Evolutionary conservation across 2,888 invertebrate genomes (phyloP).

Genomic region (Diadegma fenestrale): DNA sequence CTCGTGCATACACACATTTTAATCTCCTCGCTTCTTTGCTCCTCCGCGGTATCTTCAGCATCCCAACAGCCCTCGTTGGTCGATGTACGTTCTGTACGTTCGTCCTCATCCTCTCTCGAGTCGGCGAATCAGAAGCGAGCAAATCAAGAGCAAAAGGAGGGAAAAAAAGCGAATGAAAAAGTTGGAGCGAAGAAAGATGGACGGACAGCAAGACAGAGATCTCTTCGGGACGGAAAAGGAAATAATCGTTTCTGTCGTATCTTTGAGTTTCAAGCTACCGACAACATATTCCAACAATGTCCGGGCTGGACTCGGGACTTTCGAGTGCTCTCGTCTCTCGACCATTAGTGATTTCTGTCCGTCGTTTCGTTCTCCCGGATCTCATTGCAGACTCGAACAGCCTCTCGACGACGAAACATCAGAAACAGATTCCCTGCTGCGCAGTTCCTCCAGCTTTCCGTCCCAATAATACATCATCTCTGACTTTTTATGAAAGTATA

Average conservation of each 20-base stretch:
- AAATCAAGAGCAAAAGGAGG: constrained; percentile 20
- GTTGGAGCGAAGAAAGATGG: constrained; percentile 33
- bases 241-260: constrained; percentile 48
- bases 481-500: background rate
- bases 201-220: constrained; percentile 48
- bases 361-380: background rate
- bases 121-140: constrained; percentile 40
- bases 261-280: constrained; percentile 43
- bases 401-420: constrained; percentile 1
- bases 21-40: constrained; percentile 39
- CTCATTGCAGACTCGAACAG: background rate
- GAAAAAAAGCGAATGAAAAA: constrained; percentile 7
- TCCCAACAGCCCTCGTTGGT: constrained; percentile 17
- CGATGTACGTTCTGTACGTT: background rate
- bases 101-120: constrained; percentile 48
- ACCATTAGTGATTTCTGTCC: constrained; percentile 2
- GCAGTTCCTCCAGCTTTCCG: background rate
- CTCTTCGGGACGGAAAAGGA: constrained; percentile 21
- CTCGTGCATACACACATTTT: constrained; percentile 25
- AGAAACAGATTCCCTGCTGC: background rate
- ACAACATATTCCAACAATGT: constrained; percentile 32
- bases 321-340: constrained; percentile 49
- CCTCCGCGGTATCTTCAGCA: constrained; percentile 25
- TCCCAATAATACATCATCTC: background rate
- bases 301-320: constrained; percentile 38